A percentile compares a stretch with the other conserved stretches of the same genome.
Conservation (phyloP, 2,113 vertebrate genomes). For the Salvator merianae region DNA sequence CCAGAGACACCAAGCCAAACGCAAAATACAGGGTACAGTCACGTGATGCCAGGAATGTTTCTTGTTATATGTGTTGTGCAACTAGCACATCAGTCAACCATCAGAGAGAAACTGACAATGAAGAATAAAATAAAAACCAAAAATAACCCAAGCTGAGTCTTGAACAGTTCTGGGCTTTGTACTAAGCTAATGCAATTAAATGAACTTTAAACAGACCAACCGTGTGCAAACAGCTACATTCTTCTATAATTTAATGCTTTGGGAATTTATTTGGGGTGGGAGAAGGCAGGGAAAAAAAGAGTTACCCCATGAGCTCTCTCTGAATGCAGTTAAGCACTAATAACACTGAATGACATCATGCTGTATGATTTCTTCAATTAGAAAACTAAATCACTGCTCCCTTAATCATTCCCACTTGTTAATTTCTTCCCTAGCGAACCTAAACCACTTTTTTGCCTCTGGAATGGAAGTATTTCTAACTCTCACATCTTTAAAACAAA, state of each 20-base stretch:
- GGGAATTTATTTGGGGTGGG: slow-evolving; percentile 54
- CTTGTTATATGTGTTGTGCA: slow-evolving; percentile 40
- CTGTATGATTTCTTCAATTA: slow-evolving; percentile 67
- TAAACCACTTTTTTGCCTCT: slow-evolving; percentile 43
- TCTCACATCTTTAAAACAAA: slow-evolving; percentile 33
- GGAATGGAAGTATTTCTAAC: slow-evolving; percentile 43
- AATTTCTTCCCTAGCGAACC: slow-evolving; percentile 63
- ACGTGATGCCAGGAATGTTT: background rate
- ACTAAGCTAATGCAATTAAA: slow-evolving; percentile 70
- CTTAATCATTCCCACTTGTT: slow-evolving; percentile 72
- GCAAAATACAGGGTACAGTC: slow-evolving; percentile 11
- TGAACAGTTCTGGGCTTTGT: slow-evolving; percentile 53
- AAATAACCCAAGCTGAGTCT: slow-evolving; percentile 42
- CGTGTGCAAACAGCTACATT: slow-evolving; percentile 54
- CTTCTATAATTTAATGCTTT: slow-evolving; percentile 61
- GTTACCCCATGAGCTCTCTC: slow-evolving; percentile 51
- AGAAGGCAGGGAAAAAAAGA: slow-evolving; percentile 25
- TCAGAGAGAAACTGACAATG: slow-evolving; percentile 44
- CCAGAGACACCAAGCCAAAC: slow-evolving; percentile 17
- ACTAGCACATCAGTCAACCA: slow-evolving; percentile 27
- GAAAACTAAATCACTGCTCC: slow-evolving; percentile 65
- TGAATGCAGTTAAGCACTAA: slow-evolving; percentile 71
- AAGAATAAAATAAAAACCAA: slow-evolving; percentile 44
- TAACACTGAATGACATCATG: slow-evolving; percentile 67
- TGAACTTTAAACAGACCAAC: slow-evolving; percentile 68